phyloP scores from a whole-genome alignment of 2,797 vertebrate genomes.

The Esox masquinongy region DNA sequence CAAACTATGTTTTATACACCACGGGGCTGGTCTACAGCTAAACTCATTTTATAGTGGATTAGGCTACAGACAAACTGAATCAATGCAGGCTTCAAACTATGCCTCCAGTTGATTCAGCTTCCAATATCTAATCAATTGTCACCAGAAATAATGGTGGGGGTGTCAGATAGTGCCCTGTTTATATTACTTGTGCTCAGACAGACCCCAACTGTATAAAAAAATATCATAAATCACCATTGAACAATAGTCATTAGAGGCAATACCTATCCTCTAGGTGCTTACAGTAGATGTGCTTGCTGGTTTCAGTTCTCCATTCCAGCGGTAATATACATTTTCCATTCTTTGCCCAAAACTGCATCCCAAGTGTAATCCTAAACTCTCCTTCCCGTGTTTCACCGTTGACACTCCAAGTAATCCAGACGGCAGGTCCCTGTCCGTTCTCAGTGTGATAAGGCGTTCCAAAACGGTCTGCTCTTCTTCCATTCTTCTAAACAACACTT shows the following conservation, averaged over 20 bases:
- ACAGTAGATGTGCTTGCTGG: constrained; percentile 2
- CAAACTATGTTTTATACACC: neutral
- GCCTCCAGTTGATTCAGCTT: too few relatives aligned
- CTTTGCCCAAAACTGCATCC: neutral
- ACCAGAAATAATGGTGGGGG: neutral
- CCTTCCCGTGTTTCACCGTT: neutral
- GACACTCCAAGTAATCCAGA: constrained; percentile 10
- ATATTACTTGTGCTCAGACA: neutral
- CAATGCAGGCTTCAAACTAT: neutral
- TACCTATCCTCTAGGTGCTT: neutral
- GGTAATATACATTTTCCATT: neutral
- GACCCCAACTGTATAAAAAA: neutral
- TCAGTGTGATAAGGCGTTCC: constrained; percentile 8
- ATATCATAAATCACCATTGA: neutral
- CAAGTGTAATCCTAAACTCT: neutral
- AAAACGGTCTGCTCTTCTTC: neutral
- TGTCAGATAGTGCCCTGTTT: neutral
- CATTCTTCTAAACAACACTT: constrained; percentile 71
- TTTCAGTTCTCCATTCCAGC: neutral
- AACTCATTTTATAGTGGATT: constrained; percentile 28
- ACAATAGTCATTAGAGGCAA: neutral
- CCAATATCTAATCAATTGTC: too few relatives aligned
- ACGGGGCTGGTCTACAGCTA: constrained; percentile 38
- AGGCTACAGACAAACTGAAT: neutral
- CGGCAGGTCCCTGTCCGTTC: neutral